Evolutionary conservation across 2,888 invertebrate genomes (phyloP).

Genomic region (Chouioia cunea): DNA sequence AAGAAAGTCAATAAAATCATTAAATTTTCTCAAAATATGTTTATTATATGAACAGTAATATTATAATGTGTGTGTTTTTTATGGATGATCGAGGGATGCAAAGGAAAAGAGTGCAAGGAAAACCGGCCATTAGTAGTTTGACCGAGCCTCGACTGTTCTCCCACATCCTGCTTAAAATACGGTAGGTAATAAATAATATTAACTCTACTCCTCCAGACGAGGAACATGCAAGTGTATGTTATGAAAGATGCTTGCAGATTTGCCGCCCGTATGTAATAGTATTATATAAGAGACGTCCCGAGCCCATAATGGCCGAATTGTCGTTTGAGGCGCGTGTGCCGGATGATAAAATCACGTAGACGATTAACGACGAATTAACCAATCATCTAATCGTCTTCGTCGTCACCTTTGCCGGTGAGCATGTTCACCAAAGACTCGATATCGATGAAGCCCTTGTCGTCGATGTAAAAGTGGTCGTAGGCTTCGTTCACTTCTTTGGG

Average conservation of each 20-base stretch:
- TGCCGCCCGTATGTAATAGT: no score
- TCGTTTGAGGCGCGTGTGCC: neutral
- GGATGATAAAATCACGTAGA: no score
- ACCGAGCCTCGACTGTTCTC: no score
- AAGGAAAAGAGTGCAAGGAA: slow-evolving; percentile 32
- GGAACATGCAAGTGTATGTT: no score
- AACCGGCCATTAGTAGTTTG: neutral
- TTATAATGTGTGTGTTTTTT: slow-evolving; percentile 48
- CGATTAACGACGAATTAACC: slow-evolving; percentile 38
- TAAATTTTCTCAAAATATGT: slow-evolving; percentile 57
- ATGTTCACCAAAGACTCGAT: slow-evolving; percentile 88
- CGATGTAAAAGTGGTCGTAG: slow-evolving; percentile 92
- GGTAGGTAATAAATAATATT: no score
- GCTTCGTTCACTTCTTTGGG: slow-evolving; percentile 91
- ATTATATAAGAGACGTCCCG: no score
- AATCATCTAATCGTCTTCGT: slow-evolving; percentile 78
- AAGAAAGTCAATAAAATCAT: neutral
- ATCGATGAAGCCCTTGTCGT: slow-evolving; percentile 91
- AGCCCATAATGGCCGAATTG: neutral
- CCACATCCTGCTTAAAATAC: no score
- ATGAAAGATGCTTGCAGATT: no score
- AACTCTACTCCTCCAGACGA: no score
- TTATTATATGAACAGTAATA: slow-evolving; percentile 64
- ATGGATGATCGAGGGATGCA: slow-evolving; percentile 36
- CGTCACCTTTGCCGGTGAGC: slow-evolving; percentile 88